Conservation (phyloP, 2,113 vertebrate species). For the Monarcha castaneiventris region DNA sequence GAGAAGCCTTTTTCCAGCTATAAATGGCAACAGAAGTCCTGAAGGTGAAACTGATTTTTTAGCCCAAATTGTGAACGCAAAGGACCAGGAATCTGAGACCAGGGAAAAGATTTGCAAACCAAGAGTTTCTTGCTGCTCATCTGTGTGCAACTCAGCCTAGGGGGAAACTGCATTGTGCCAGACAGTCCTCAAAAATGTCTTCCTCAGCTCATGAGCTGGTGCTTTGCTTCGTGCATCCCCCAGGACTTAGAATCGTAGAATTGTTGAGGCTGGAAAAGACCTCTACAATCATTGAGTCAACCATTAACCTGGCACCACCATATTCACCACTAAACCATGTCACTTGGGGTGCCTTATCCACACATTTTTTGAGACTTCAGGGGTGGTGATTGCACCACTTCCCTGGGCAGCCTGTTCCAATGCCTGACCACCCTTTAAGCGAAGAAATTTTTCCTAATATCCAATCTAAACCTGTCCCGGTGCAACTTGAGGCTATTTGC, state of each 20-base stretch:
- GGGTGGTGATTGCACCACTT: not conserved
- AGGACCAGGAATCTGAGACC: not conserved
- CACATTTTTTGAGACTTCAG: not conserved
- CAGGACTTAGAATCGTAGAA: not conserved
- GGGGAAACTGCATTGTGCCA: not conserved
- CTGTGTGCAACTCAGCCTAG: not conserved
- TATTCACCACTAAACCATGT: not conserved
- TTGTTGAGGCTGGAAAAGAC: not conserved
- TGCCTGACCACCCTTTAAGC: not conserved
- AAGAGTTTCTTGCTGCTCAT: not conserved
- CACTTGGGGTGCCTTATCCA: not conserved
- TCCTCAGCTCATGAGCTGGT: not conserved
- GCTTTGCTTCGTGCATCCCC: not conserved
- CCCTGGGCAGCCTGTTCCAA: not conserved
- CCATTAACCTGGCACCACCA: not conserved
- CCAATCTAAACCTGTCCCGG: not conserved
- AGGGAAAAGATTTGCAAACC: not conserved
- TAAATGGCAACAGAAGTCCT: not conserved
- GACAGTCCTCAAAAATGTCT: not conserved
- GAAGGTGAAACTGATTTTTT: slow-evolving; percentile 6
- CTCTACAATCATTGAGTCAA: fast-evolving
- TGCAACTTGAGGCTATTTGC: not conserved
- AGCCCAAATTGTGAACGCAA: not conserved
- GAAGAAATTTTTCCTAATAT: not conserved
- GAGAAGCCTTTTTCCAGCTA: slow-evolving; percentile 6